Percentiles rank a stretch among this genome's conserved stretches.
Evolutionary conservation across 2,888 invertebrate species (phyloP).

Genomic region (Tinea trinotella): DNA sequence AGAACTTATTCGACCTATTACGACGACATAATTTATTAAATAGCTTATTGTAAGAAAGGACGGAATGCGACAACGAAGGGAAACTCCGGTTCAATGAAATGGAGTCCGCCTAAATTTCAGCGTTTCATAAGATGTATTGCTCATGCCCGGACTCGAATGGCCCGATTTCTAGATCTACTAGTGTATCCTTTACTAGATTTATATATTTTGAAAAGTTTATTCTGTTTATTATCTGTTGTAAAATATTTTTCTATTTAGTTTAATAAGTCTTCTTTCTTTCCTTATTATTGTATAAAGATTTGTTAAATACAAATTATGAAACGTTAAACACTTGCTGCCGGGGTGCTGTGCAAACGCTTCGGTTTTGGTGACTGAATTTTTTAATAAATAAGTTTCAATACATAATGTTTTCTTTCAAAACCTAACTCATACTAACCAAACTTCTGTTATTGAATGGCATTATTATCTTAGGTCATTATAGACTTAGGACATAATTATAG

Average conservation of each 20-base stretch:
- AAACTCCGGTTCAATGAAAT: constrained; percentile 28
- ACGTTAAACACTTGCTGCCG: constrained; percentile 48
- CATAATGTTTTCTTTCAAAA: constrained; percentile 26
- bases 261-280: constrained; percentile 42
- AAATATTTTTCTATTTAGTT: constrained; percentile 57
- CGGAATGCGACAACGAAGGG: constrained; percentile 45
- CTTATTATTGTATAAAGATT: constrained; percentile 23
- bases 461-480: too few relatives aligned
- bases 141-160: constrained; percentile 41
- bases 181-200: not conserved
- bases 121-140: constrained; percentile 59
- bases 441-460: too few relatives aligned
- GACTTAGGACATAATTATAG: too few relatives aligned
- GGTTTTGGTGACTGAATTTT: constrained; percentile 54
- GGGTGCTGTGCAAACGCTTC: constrained; percentile 44
- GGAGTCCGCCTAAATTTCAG: constrained; percentile 26
- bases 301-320: constrained; percentile 59
- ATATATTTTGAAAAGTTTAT: constrained; percentile 11
- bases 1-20: constrained; percentile 20
- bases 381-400: constrained; percentile 51
- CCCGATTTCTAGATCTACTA: constrained; percentile 32
- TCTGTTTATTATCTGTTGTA: constrained; percentile 48
- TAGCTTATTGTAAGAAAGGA: constrained; percentile 49
- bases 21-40: constrained; percentile 43
- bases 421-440: too few relatives aligned